Base-by-base conservation (phyloP, 2,888 invertebrate genomes). In the Philopedon plagiatum region DNA sequence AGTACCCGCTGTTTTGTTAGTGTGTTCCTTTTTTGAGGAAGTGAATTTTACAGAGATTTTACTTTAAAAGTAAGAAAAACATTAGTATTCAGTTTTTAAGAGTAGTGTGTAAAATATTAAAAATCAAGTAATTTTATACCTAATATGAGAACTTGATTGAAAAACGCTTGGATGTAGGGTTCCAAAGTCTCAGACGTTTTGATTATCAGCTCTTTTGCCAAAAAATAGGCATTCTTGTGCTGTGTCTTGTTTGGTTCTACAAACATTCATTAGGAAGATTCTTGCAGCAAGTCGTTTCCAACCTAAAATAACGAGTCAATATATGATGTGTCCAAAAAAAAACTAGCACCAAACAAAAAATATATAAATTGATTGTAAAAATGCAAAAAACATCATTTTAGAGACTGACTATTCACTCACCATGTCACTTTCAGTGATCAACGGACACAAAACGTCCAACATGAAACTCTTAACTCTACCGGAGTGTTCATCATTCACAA, bases 401-500 rank as follows among this genome's bases (percentile, higher is more conserved):
- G n/a, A n/a, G n/a, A n/a, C n/a, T n/a, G n/a, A n/a, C n/a, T 13
- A 26, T 1, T 21, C 11, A 58, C 54, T 68, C 62, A 74, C 95
- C 79, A 95, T 93, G 84, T 99, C 98, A 5, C 97, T 96, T 86
- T 99, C 98, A 19, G 95, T 94, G 80, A 99, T 95, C 44, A 99
- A 88, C 0, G 98, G 98, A 81, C 94, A 94, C 76, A 99, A 89
- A 62, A 98, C 96, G 85, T 99, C 98, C 81, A 98, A 87, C 94
- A 99, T 98, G 85, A 98, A 98, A 75, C 94, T 96, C 83, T 97
- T 97, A 56, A 99, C 98, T 87, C 98, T 96, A 11, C 93, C 92
- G 8, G 97, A 97, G 86, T 98, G 98, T 83, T 98, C 97, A 84
- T 96, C 97, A 86, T 97, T 98, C 81, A 98, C 96, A 85, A 98